These are phyloP conservation scores for Himalopsyche anomala DNA, from an alignment of 2,888 invertebrate species.

Conservation along the genomic window DNA sequence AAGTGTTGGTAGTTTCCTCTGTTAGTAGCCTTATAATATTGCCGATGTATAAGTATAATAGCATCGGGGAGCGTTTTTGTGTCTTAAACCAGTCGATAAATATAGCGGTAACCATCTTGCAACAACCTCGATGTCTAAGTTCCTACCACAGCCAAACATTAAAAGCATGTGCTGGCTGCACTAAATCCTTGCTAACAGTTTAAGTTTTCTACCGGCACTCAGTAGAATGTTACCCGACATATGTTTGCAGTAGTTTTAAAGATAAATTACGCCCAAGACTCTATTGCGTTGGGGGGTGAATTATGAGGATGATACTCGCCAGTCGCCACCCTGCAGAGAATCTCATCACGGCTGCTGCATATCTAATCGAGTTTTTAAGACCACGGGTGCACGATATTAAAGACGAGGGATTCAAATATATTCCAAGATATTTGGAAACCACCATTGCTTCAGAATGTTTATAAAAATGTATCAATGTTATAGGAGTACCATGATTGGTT, in stretches of 20 bases:
- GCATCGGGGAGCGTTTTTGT: conserved; percentile 23
- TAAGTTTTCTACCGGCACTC: conserved; percentile 63
- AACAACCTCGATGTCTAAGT: conserved; percentile 60
- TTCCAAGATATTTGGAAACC: neutral
- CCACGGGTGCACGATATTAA: conserved; percentile 36
- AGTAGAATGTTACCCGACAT: conserved; percentile 57
- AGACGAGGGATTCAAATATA: neutral
- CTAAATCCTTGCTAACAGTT: conserved; percentile 66
- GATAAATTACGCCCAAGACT: conserved; percentile 58
- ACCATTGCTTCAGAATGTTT: too few relatives aligned
- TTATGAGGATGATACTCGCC: conserved; percentile 12
- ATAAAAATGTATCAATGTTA: too few relatives aligned
- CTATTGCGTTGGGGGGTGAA: conserved; percentile 38
- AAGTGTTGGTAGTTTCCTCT: too few relatives aligned
- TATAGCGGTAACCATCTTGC: conserved; percentile 57
- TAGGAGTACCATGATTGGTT: too few relatives aligned
- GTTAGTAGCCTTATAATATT: too few relatives aligned
- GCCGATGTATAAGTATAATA: neutral
- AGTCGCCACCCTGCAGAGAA: neutral
- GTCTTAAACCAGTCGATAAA: conserved; percentile 60
- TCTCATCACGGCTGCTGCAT: conserved; percentile 32
- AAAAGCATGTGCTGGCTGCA: conserved; percentile 65
- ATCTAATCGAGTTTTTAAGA: conserved; percentile 30
- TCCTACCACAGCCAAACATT: conserved; percentile 64
- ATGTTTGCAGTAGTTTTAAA: conserved; percentile 53